Base-by-base conservation (phyloP, 2,888 invertebrate genomes). In the Hydroisotoma schaefferi region DNA sequence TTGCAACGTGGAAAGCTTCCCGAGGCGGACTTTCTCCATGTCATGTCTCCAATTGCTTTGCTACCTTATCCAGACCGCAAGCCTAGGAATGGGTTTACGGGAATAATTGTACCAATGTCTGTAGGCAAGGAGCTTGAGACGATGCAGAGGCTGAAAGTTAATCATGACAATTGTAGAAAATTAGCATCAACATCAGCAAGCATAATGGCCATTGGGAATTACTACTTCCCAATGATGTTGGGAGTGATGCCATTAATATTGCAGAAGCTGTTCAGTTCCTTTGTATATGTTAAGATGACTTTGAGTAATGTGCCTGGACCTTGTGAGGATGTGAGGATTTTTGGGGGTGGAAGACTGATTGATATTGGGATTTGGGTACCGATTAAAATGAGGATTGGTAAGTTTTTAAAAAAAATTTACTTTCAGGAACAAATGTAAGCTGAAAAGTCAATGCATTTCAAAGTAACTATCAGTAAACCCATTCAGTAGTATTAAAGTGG, bases 1-100 rank as follows among this genome's bases (percentile, higher is more conserved):
- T n/a, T 54, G 29, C 40, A 52, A 46, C 57, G 56, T 40, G 43
- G 49, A 29, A 23, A 12, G 5, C 15, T n/a, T 43, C n/a, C 26
- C 44, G 23, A 27, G 4, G 28, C 54, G 15, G 63, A 66, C 10
- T 60, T 29, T 44, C 52, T 66, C 38, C 64, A 67, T 48, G 68
- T 66, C 4, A 55, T 65, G 20, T 63, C 68, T 3, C 69, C 71
- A 15, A 61, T 71, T 12, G 69, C 69, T 2, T 53, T 69, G 28
- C 54, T 71, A 2, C 71, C 71, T 12, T 71, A 68, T 47, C 62
- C 65, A 8, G 67, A 69, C 48, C 37, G 71, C 6, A 62, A 61
- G 43, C 68, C 67, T 8, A 55, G 69, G 37, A 71, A 71, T 53
- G 54, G 69, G 53, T 71, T 71, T 38, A 67, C 69, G 3, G 66